These are phyloP conservation scores for Ptilorrhoa leucosticta DNA, from an alignment of 2,113 vertebrate species.

Conservation along the genomic window DNA sequence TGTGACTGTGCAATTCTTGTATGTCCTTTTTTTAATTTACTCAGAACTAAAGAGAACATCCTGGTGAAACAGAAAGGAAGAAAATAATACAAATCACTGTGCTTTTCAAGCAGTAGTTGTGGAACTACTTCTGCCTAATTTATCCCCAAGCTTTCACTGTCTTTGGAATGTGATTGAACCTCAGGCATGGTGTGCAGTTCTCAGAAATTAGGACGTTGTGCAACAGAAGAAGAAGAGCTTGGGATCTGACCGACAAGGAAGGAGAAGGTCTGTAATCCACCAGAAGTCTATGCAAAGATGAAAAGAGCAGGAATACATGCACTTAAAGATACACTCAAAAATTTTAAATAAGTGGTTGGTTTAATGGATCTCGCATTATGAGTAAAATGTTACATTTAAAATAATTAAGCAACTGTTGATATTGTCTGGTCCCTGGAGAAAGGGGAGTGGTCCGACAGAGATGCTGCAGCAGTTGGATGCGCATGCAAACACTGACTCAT, in stretches of 20 bases:
- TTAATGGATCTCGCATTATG: background rate
- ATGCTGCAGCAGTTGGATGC: background rate
- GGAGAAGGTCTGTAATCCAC: background rate
- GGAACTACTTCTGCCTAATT: background rate
- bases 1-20: background rate
- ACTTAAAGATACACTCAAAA: background rate
- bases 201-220: background rate
- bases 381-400: background rate
- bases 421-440: background rate
- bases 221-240: background rate
- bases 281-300: background rate
- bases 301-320: background rate
- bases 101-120: background rate
- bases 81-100: background rate
- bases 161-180: background rate
- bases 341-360: background rate
- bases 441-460: background rate
- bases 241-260: background rate
- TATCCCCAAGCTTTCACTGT: background rate
- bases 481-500: rapidly evolving
- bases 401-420: background rate
- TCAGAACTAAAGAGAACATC: background rate
- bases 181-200: background rate
- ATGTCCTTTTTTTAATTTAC: background rate
- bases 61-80: background rate